These are phyloP conservation scores for Narcine bancroftii DNA, from an alignment of 2,113 vertebrate species.

Conservation along the genomic window DNA sequence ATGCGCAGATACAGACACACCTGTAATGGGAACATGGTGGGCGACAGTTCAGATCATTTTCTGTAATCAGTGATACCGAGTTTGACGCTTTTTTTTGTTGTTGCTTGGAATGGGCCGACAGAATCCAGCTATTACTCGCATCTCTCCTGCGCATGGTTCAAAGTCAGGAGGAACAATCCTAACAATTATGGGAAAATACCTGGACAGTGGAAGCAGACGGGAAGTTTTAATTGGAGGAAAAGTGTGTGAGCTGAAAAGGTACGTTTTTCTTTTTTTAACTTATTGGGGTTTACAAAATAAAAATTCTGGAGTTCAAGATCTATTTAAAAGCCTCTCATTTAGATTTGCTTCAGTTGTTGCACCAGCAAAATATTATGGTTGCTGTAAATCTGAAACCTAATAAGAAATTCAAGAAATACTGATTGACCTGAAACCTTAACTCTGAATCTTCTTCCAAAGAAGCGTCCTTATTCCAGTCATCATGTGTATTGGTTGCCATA, in stretches of 20 bases:
- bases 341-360: neutral
- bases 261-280: constrained; percentile 19
- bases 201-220: constrained; percentile 72
- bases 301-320: neutral
- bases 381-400: too few species aligned
- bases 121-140: constrained; percentile 75
- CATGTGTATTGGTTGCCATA: neutral
- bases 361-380: too few species aligned
- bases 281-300: neutral
- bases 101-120: constrained; percentile 43
- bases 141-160: constrained; percentile 81
- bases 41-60: neutral
- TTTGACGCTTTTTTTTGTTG: constrained; percentile 38
- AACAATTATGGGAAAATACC: constrained; percentile 73
- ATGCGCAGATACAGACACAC: neutral
- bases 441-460: too few species aligned
- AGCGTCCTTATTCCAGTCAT: neutral
- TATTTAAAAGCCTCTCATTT: too few species aligned
- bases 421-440: too few species aligned
- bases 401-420: too few species aligned
- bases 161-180: constrained; percentile 82
- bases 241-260: constrained; percentile 80
- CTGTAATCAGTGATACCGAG: neutral
- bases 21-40: neutral
- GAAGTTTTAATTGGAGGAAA: constrained; percentile 72